A percentile compares a stretch with the other conserved stretches of the same genome.
Evolutionary conservation across 2,113 vertebrate genomes (phyloP).

Genomic region (Agapornis roseicollis): DNA sequence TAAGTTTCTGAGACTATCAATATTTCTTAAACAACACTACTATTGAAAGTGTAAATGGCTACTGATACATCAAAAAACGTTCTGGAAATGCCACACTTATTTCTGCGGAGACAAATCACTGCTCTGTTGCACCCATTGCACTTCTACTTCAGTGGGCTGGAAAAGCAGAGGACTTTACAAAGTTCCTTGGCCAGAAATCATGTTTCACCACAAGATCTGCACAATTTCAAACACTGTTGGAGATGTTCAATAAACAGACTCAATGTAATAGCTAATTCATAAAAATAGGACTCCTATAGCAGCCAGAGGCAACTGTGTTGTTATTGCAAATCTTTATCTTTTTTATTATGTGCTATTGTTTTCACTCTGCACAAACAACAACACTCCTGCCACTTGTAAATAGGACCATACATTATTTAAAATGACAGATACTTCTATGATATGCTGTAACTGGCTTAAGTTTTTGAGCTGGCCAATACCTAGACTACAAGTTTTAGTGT

Average conservation of each 20-base stretch:
- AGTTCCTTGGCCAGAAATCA: not conserved
- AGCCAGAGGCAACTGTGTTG: slow-evolving; percentile 5
- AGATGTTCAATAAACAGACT: slow-evolving; percentile 3
- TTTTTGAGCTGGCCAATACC: not conserved
- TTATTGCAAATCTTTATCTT: slow-evolving; percentile 54
- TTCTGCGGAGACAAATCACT: not conserved
- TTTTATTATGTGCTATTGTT: slow-evolving; percentile 12
- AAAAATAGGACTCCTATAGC: not conserved
- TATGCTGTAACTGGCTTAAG: not conserved
- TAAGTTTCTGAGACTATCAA: not conserved
- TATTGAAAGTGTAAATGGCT: not conserved
- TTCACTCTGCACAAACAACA: not conserved
- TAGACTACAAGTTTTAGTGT: not conserved
- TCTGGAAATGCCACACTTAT: not conserved
- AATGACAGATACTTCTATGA: not conserved
- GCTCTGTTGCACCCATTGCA: not conserved
- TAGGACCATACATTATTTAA: not conserved
- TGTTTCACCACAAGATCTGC: not conserved
- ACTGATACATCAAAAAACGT: not conserved
- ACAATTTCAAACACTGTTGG: not conserved
- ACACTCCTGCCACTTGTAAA: not conserved
- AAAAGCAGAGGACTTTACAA: not conserved
- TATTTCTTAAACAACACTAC: not conserved
- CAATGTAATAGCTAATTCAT: slow-evolving; percentile 28
- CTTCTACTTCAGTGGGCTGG: not conserved